Percentiles rank a stretch among this genome's conserved stretches.
phyloP scores from a whole-genome alignment of 2,888 invertebrate genomes.

The Odiellus spinosus region DNA sequence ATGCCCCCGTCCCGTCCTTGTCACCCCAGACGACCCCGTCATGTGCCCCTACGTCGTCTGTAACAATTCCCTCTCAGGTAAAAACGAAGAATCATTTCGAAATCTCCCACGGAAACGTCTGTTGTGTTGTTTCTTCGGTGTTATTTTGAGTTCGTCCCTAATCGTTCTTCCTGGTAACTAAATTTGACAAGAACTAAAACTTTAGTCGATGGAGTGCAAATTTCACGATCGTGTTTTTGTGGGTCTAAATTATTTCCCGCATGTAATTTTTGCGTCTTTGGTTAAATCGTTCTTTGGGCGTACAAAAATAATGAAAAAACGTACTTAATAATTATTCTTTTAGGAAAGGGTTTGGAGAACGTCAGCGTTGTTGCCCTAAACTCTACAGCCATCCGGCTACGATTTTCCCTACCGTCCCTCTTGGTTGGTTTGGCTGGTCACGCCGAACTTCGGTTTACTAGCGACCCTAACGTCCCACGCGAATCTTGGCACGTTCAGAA shows the following conservation, averaged over 20 bases:
- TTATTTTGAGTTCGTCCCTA: too few relatives aligned
- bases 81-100: neutral
- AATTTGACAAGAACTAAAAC: too few relatives aligned
- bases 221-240: too few relatives aligned
- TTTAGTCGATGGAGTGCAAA: too few relatives aligned
- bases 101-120: neutral
- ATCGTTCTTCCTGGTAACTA: too few relatives aligned
- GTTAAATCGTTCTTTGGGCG: neutral
- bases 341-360: slow-evolving; percentile 21
- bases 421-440: slow-evolving; percentile 72
- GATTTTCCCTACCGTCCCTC: slow-evolving; percentile 63
- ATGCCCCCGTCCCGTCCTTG: slow-evolving; percentile 16
- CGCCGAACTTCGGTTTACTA: slow-evolving; percentile 68
- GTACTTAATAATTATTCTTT: neutral
- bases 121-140: too few relatives aligned
- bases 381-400: slow-evolving; percentile 57
- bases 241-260: too few relatives aligned
- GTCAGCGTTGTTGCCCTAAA: slow-evolving; percentile 45
- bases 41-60: slow-evolving; percentile 21
- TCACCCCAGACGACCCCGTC: slow-evolving; percentile 19
- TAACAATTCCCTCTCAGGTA: slow-evolving; percentile 19
- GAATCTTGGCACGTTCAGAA: slow-evolving; percentile 59
- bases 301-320: neutral
- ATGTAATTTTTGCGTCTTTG: too few relatives aligned
- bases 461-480: slow-evolving; percentile 33